A percentile compares a stretch with the other conserved stretches of the same genome.
Conservation (phyloP, 2,797 vertebrate genomes). For the Helostoma temminkii region DNA sequence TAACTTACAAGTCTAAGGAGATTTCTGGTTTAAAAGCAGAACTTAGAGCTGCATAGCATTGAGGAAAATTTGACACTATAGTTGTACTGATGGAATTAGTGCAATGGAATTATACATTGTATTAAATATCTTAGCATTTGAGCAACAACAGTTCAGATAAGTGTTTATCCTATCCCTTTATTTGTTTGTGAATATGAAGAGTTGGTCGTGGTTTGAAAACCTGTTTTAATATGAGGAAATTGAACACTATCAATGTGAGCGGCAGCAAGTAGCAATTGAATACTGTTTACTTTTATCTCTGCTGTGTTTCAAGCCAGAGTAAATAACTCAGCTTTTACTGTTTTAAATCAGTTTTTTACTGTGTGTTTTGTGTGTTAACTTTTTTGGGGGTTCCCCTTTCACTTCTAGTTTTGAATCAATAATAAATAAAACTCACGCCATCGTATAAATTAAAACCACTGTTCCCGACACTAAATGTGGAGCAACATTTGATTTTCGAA, state of each 20-base stretch:
- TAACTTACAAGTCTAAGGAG: background rate
- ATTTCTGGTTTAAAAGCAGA: background rate
- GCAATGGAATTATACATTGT: background rate
- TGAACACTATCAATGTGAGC: background rate
- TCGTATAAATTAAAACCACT: background rate
- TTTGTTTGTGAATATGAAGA: slow-evolving; percentile 7
- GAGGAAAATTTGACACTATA: background rate
- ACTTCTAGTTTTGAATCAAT: background rate
- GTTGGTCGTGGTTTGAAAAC: background rate
- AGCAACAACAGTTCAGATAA: background rate
- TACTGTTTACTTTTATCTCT: background rate
- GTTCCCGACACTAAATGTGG: background rate
- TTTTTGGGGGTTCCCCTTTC: background rate
- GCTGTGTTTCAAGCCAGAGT: background rate
- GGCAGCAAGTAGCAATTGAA: background rate
- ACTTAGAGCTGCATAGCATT: background rate
- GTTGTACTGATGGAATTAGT: background rate
- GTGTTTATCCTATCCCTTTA: background rate
- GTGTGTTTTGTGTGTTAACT: background rate
- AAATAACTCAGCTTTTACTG: background rate
- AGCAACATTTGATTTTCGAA: background rate
- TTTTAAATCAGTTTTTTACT: background rate
- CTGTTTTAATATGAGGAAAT: background rate
- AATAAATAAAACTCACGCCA: background rate
- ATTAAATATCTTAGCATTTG: background rate